These are phyloP conservation scores for Allygus modestus DNA, from an alignment of 2,888 invertebrate species.

Conservation along the genomic window DNA sequence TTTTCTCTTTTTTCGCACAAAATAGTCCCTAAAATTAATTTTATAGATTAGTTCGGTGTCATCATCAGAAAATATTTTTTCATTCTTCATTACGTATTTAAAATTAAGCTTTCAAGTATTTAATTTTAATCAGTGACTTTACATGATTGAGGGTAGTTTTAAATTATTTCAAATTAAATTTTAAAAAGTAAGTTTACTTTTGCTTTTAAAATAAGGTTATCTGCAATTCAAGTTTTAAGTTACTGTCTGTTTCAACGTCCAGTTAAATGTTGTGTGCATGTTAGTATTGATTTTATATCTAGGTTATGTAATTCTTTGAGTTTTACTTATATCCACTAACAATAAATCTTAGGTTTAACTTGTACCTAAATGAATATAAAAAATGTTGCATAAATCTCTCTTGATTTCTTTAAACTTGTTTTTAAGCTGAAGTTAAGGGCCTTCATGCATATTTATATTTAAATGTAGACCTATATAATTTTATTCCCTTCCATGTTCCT, in stretches of 20 bases:
- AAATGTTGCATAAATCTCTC: no score
- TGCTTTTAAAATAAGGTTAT: slow-evolving; percentile 19
- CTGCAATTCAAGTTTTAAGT: neutral
- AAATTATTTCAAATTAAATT: slow-evolving; percentile 13
- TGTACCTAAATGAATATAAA: no score
- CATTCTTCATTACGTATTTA: neutral
- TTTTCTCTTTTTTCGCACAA: slow-evolving; percentile 54
- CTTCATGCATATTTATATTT: no score
- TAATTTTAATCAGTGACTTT: neutral
- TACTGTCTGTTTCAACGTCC: neutral
- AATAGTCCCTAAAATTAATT: slow-evolving; percentile 55
- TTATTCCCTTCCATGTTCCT: no score
- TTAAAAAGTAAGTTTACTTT: slow-evolving; percentile 11
- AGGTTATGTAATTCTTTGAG: neutral
- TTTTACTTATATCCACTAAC: no score
- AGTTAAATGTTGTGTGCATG: neutral
- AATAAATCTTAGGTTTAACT: no score
- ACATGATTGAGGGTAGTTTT: neutral
- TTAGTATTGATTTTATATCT: slow-evolving; percentile 16
- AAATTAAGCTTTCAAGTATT: neutral
- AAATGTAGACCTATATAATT: no score
- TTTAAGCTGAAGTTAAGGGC: no score
- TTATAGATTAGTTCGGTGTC: slow-evolving; percentile 47
- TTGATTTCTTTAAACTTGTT: no score
- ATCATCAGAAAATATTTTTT: neutral